Conservation (phyloP, 2,797 vertebrate species). For the Iguana delicatissima region DNA sequence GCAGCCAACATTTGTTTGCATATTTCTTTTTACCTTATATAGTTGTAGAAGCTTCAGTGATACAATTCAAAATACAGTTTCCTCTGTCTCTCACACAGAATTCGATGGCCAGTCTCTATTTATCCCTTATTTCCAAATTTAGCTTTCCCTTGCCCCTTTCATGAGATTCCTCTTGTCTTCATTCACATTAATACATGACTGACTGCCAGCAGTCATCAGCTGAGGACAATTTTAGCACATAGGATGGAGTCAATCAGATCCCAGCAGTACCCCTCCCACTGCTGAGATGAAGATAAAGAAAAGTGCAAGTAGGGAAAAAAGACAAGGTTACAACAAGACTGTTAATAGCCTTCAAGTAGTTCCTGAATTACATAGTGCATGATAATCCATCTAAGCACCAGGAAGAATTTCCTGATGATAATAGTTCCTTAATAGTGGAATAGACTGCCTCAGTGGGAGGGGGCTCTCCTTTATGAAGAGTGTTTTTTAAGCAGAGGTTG, state of each 20-base stretch:
- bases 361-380: background rate
- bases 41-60: background rate
- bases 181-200: background rate
- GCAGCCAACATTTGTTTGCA: background rate
- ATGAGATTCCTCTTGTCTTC: background rate
- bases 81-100: background rate
- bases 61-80: background rate
- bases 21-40: background rate
- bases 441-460: too few relatives aligned
- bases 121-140: background rate
- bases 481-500: too few relatives aligned
- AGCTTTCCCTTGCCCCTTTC: background rate
- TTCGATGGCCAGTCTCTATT: background rate
- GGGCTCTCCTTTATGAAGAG: too few relatives aligned
- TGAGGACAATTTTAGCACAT: background rate
- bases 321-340: conserved; percentile 2
- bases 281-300: background rate
- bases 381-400: too few relatives aligned
- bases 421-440: too few relatives aligned
- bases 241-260: background rate
- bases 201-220: background rate
- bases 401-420: too few relatives aligned
- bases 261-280: background rate
- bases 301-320: conserved; percentile 5
- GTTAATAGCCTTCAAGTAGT: background rate